These are phyloP conservation scores for Leptinotarsa lineolata DNA, from an alignment of 1,140 invertebrate genomes.

Conservation along the genomic window DNA sequence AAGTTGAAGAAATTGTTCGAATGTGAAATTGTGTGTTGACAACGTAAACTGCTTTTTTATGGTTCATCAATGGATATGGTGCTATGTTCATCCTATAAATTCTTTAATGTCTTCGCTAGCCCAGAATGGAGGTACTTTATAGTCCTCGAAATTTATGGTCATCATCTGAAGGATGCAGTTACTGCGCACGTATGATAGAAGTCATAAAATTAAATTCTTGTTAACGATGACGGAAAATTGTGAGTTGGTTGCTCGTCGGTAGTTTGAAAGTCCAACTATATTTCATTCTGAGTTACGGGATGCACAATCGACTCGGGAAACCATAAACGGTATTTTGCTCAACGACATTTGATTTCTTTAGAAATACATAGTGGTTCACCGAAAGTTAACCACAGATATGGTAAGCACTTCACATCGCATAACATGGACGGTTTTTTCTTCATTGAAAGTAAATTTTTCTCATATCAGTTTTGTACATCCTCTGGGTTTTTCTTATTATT, in stretches of 20 bases:
- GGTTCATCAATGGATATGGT: background rate
- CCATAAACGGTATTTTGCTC: background rate
- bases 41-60: background rate
- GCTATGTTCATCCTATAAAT: background rate
- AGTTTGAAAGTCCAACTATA: background rate
- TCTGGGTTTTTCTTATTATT: no score
- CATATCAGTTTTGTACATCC: no score
- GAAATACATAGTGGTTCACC: no score
- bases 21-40: background rate
- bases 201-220: background rate
- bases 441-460: no score
- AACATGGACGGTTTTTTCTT: no score
- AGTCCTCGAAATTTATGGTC: background rate
- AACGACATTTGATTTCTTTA: no score
- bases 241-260: background rate
- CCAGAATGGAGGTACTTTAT: background rate
- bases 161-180: background rate
- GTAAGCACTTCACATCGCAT: no score
- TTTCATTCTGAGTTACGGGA: background rate
- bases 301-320: background rate
- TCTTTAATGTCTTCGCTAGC: background rate
- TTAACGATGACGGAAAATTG: background rate
- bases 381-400: no score
- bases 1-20: background rate
- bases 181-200: constrained; percentile 5